Percentiles rank a stretch among this genome's conserved stretches.
Conservation (phyloP, 2,113 vertebrate species). For the Jacana jacana region DNA sequence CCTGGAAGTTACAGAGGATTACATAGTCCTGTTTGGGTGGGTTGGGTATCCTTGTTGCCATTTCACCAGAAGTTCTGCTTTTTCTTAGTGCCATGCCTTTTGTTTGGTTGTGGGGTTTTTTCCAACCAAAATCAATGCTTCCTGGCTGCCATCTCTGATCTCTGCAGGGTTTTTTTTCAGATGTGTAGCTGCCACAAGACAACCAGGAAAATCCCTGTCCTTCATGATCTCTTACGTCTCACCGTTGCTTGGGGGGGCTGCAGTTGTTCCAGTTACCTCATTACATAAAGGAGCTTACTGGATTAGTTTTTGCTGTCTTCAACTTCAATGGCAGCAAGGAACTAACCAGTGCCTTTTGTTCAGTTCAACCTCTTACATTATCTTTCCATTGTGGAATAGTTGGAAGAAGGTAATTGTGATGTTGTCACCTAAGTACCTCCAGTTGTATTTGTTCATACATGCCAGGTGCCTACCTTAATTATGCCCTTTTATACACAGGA, state of each 20-base stretch:
- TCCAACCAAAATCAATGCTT: background rate
- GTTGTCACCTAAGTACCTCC: slow-evolving; percentile 13
- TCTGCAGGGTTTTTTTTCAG: background rate
- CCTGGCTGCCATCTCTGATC: background rate
- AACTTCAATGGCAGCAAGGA: background rate
- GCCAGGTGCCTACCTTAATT: background rate
- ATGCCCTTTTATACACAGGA: background rate
- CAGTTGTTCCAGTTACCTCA: background rate
- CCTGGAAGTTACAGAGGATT: background rate
- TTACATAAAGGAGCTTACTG: background rate
- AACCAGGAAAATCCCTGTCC: background rate
- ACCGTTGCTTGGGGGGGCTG: background rate
- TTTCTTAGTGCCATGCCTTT: background rate
- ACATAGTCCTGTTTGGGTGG: background rate
- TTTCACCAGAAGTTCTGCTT: background rate
- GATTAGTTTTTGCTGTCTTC: background rate
- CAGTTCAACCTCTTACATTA: background rate
- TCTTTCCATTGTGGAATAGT: slow-evolving; percentile 4
- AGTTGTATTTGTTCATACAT: background rate
- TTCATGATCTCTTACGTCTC: background rate
- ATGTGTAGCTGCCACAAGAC: background rate
- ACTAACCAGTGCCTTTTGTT: background rate
- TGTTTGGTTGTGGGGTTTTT: no score
- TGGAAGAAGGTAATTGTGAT: background rate
- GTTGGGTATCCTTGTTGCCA: background rate